phyloP scores from a whole-genome alignment of 2,888 invertebrate genomes.

The Hofmannophila pseudospretella region DNA sequence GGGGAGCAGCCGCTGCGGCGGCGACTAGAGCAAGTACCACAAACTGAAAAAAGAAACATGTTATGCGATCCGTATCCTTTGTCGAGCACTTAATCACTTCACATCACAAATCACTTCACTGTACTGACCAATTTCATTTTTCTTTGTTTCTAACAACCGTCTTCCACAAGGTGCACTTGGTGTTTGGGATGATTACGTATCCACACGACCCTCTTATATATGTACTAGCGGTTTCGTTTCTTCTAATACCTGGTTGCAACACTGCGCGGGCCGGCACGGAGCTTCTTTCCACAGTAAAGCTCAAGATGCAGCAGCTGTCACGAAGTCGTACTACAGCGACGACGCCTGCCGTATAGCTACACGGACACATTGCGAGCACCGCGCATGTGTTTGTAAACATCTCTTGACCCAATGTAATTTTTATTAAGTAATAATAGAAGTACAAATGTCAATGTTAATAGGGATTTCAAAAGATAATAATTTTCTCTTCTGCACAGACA shows the following conservation, averaged over 20 bases:
- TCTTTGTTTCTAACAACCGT: constrained; percentile 40
- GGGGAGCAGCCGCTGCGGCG: constrained; percentile 54
- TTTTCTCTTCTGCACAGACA: constrained; percentile 28
- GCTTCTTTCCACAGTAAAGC: constrained; percentile 38
- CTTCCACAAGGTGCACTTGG: constrained; percentile 47
- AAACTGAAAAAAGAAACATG: constrained; percentile 51
- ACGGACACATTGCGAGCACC: constrained; percentile 17
- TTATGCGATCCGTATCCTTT: constrained; percentile 20
- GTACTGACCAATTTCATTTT: constrained; percentile 69
- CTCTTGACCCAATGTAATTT: constrained; percentile 40
- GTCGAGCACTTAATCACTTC: constrained; percentile 25
- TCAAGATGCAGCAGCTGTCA: constrained; percentile 31
- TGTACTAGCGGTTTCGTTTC: constrained; percentile 40
- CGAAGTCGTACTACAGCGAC: constrained; percentile 8
- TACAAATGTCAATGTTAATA: constrained; percentile 64
- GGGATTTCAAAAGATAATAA: constrained; percentile 44
- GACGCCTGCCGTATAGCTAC: constrained; percentile 15
- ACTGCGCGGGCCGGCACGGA: constrained; percentile 32
- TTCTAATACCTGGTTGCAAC: constrained; percentile 66
- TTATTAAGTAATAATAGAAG: constrained; percentile 48
- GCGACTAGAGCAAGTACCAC: constrained; percentile 47
- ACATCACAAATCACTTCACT: constrained; percentile 18
- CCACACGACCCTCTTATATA: constrained; percentile 67
- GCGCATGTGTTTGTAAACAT: constrained; percentile 39
- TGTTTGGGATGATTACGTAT: constrained; percentile 64